Base-by-base conservation (phyloP, 2,888 invertebrate species). In the Agriopis marginaria region DNA sequence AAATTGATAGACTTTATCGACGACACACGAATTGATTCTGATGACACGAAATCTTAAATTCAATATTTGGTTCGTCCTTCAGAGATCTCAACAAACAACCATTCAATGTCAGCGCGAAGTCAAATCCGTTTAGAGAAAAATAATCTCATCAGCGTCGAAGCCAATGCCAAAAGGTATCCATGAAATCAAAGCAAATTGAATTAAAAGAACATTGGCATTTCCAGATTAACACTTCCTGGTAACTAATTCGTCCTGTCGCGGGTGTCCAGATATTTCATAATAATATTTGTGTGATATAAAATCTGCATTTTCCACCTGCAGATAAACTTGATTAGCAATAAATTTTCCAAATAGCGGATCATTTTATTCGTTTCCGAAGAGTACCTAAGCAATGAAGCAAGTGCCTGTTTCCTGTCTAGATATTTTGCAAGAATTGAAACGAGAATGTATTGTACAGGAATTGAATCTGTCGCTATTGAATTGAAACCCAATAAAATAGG, bases 151-250 rank as follows among this genome's bases (percentile, higher is more conserved):
- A 44, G 9, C 40, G 10, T 3, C 14, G 40, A 45, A 47, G 51
- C 50, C 12, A 58, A 64, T 47, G 50, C 12, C 32, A 53, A 44
- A 59, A 65, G 23, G 14, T 53, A 44, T 17, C 14, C 56, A 7
- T 7, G 23, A 11, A 61, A 42, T 58, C 42, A 50, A 56, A 50
- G 14, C 58, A 49, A 58, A 59, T 65, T 51, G 49, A 58, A 59
- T 53, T 51, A 58, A 58, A 44, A 45, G 11, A 17, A 23, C 47
- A 42, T 10, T 14, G 49, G 14, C 54, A 54, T 54, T 45, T 54
- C 5, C 14, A 39, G 17, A 63, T 63, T 53, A 44, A 44, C 44
- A 50, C 11, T 39, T 42, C 7, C 51, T 40, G 40, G 42, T 42
- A 39, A 53, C 62, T 17, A 32, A 53, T 62, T 51, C 39, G 51